Conservation (phyloP, 2,797 vertebrate species). For the Morelia viridis region DNA sequence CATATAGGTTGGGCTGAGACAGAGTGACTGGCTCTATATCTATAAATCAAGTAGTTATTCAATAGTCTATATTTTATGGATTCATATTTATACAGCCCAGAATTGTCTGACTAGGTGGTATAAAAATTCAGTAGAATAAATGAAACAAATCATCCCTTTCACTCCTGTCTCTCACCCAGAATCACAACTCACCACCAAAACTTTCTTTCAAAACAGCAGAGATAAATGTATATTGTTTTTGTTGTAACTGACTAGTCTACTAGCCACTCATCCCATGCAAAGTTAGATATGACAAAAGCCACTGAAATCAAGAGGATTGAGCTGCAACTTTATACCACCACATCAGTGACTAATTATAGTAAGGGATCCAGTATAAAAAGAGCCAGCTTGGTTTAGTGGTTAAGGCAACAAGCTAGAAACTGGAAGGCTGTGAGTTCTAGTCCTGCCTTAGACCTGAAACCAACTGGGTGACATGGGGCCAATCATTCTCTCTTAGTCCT, state of each 20-base stretch:
- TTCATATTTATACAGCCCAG: too few species aligned
- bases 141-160: background rate
- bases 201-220: background rate
- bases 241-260: rapidly evolving
- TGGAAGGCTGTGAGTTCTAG: background rate
- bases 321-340: background rate
- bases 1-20: too few species aligned
- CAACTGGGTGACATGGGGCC: background rate
- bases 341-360: background rate
- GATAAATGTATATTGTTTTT: background rate
- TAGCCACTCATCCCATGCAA: background rate
- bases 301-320: background rate
- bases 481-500: background rate
- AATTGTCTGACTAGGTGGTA: too few species aligned
- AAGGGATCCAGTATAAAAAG: background rate
- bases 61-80: too few species aligned
- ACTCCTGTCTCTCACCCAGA: background rate
- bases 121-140: too few species aligned
- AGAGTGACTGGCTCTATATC: too few species aligned
- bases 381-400: background rate
- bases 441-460: background rate
- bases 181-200: background rate
- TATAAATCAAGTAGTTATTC: too few species aligned
- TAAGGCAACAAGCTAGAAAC: background rate
- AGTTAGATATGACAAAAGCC: background rate